These are phyloP conservation scores for Drosophila pachea DNA, from an alignment of 1,140 invertebrate genomes.

Conservation along the genomic window DNA sequence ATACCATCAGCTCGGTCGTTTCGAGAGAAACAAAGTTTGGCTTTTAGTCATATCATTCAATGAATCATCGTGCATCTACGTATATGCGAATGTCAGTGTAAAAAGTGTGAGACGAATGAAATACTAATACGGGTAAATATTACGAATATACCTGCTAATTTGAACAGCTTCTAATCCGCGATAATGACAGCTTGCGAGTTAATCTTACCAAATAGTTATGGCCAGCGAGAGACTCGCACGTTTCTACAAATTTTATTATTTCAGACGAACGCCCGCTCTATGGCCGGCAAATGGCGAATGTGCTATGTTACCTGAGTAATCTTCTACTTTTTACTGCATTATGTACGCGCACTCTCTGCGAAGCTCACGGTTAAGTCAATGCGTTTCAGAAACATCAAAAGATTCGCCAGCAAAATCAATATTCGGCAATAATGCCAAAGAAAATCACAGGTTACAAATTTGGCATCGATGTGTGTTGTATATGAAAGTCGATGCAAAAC, in stretches of 20 bases:
- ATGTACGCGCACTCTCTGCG: not conserved
- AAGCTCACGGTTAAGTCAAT: constrained; percentile 8
- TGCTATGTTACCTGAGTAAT: no score
- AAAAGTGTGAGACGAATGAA: not conserved
- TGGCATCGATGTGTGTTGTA: constrained; percentile 3
- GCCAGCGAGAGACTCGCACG: not conserved
- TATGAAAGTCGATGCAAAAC: constrained; percentile 24
- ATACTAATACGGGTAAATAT: not conserved
- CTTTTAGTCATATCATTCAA: constrained; percentile 14
- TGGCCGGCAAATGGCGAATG: not conserved
- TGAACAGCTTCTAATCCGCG: constrained; percentile 25
- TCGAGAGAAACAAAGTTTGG: constrained; percentile 17
- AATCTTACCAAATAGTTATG: constrained; percentile 3
- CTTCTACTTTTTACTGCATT: no score
- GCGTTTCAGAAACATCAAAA: constrained; percentile 53
- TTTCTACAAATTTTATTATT: constrained; percentile 3
- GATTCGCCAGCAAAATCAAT: constrained; percentile 22
- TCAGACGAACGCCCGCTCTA: constrained; percentile 53
- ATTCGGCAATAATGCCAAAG: constrained; percentile 16
- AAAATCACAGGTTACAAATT: constrained; percentile 7
- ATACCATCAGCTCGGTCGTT: no score
- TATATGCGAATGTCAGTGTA: constrained; percentile 17
- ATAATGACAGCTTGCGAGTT: constrained; percentile 45
- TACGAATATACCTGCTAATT: constrained; percentile 45
- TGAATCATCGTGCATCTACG: constrained; percentile 46